Evolutionary conservation across 2,797 vertebrate species (phyloP), one percentile per base, ranked within the genome.

Genomic region (Siniperca scherzeri): DNA sequence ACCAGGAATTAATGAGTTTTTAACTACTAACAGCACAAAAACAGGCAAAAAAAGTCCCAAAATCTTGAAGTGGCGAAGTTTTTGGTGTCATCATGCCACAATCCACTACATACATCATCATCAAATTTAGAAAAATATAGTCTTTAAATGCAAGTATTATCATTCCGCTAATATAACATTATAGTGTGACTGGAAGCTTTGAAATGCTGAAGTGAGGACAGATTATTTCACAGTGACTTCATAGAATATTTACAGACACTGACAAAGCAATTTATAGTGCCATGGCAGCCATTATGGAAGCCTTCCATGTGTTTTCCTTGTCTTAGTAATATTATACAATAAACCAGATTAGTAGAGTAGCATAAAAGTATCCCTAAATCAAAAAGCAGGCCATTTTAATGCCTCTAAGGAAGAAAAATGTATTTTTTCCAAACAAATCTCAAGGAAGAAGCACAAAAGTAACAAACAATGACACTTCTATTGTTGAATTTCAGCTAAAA

Each of bases 211-310:
- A 7, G 11, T 52, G 14, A 59, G 16, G 46, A 52, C 50, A 9
- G 5, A 40, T 14, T 6, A 16, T 73, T 53, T 55, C 7, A 42
- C 9, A 3, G 27, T 56, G 75, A 78, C 61, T 19, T 7, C 22
- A 6, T 62, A 19, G 55, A 72, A 52, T 36, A 53, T 66, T 64
- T 11, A 40, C 67, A 33, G 40, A n/a, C 68, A 0, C 12, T 57
- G 80, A 79, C 67, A 21, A 21, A 73, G 70, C 60, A 70, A 38
- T 33, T 64, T 3, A 5, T 48, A 3, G 25, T 44, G 36, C 22
- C 55, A 11, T n/a, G 72, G 80, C 46, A 2, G 78, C 84, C 81
- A 79, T 81, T 1, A 72, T n/a, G 7, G 62, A 64, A 38, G 2
- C 8, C 4, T 40, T 33, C 11, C 64, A 42, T 33, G 70, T 62